Evolutionary conservation across 2,113 vertebrate species (phyloP), one percentile per base, ranked within the genome.

Genomic region (Ceyx cyanopectus): DNA sequence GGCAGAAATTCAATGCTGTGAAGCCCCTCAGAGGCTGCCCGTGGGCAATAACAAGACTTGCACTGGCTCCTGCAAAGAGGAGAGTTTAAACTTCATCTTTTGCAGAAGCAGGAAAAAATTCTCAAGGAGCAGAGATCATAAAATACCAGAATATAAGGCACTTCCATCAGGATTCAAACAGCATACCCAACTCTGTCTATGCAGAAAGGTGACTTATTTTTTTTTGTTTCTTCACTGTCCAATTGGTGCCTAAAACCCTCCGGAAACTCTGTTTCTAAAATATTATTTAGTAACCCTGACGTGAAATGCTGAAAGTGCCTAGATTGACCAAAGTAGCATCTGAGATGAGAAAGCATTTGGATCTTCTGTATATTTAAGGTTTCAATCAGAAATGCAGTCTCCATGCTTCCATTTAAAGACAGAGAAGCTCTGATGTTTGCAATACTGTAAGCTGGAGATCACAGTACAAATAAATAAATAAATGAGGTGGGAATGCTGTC

Each of bases 351-450:
- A 82, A 14, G 41, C 58, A 62, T 58, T 27, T 68, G 75, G 37
- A 20, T 66, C 74, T 93, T 81, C 57, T 79, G 30, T 87, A 62
- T 77, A 72, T 91, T 95, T 94, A 94, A 90, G 91, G 68, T 81
- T 89, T 78, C 34, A 77, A 48, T 70, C 23, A 62, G 76, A 89
- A 87, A 85, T 80, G 61, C 10, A 61, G 30, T 69, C 63, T 66
- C 34, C 6, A 46, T 69, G 34, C 26, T 82, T 54, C 20, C 32
- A 43, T 72, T 81, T 75, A 81, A 73, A 63, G 63, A 60, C 13
- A 32, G 27, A 45, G 26, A 66, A 91, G 14, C 29, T 91, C 78
- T 69, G 73, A 60, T 81, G 62, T 93, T 95, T 68, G 20, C 74
- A n/a, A 40, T 85, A 68, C 43, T 81, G n/a, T 10, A 7, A 68